These are phyloP conservation scores for Crenuchus spilurus DNA, from an alignment of 2,797 vertebrate species.

Conservation along the genomic window DNA sequence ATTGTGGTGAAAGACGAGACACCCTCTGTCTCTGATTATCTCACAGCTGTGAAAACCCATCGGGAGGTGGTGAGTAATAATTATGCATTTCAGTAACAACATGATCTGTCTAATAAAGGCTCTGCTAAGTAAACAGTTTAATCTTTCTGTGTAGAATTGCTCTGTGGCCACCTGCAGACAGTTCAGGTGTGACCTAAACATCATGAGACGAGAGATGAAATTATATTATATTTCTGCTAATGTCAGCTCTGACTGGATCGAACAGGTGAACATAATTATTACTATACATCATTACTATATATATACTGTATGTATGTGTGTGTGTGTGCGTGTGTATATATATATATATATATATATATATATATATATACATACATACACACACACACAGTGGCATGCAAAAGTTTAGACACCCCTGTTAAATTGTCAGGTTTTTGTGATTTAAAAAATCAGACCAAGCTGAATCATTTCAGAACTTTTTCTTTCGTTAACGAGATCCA, in stretches of 20 bases:
- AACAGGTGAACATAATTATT: constrained; percentile 69
- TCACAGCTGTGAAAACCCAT: constrained; percentile 57
- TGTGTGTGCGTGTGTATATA: neutral
- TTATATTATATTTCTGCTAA: constrained; percentile 73
- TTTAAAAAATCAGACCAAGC: too few species aligned
- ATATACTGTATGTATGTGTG: neutral
- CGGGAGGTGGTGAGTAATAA: constrained; percentile 67
- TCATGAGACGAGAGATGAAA: constrained; percentile 50
- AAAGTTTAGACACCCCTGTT: too few species aligned
- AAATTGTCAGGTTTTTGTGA: too few species aligned
- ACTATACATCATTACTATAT: neutral
- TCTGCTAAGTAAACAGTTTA: neutral
- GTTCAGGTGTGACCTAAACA: constrained; percentile 68
- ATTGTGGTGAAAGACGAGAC: constrained; percentile 35
- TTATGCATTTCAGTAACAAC: neutral
- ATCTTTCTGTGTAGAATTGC: constrained; percentile 75
- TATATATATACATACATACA: neutral
- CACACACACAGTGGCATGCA: too few species aligned
- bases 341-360: neutral
- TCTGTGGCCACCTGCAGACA: constrained; percentile 74
- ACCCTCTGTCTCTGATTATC: constrained; percentile 53
- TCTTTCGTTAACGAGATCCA: too few species aligned
- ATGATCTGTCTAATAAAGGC: neutral
- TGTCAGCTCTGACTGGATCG: constrained; percentile 79
- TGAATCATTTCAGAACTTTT: too few species aligned